phyloP scores from a whole-genome alignment of 2,888 invertebrate species.

The Helleia helle region DNA sequence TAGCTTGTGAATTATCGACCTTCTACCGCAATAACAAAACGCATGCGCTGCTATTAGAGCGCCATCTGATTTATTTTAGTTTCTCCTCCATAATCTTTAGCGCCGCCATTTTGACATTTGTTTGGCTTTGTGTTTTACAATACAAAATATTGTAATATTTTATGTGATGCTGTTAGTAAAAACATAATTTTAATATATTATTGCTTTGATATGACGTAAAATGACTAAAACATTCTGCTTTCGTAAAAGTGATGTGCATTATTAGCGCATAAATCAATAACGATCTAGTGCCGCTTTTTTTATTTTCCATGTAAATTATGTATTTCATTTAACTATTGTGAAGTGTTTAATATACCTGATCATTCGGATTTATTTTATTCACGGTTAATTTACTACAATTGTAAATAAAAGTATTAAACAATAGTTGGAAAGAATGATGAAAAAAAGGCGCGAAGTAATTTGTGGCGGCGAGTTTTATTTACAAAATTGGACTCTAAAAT shows the following conservation, averaged over 20 bases:
- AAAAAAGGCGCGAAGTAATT: slow-evolving; percentile 61
- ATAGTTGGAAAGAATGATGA: slow-evolving; percentile 10
- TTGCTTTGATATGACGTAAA: slow-evolving; percentile 17
- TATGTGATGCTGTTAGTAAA: slow-evolving; percentile 31
- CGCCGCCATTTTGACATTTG: slow-evolving; percentile 76
- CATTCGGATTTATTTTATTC: no score
- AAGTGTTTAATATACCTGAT: slow-evolving; percentile 1
- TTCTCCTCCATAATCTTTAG: slow-evolving; percentile 13
- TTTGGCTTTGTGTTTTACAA: slow-evolving; percentile 67
- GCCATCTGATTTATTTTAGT: slow-evolving; percentile 43
- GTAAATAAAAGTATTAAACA: no score
- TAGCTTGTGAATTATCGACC: not conserved
- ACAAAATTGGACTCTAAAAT: no score
- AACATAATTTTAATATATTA: slow-evolving; percentile 32
- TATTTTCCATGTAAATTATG: slow-evolving; percentile 45
- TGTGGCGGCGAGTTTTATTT: slow-evolving; percentile 30
- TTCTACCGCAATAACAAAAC: slow-evolving; percentile 38
- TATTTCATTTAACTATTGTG: slow-evolving; percentile 29
- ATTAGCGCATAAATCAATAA: slow-evolving; percentile 60
- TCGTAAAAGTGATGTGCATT: slow-evolving; percentile 32
- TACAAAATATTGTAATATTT: slow-evolving; percentile 48
- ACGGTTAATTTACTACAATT: no score
- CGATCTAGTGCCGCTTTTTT: slow-evolving; percentile 61
- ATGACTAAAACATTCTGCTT: slow-evolving; percentile 30
- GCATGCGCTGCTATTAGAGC: slow-evolving; percentile 50